These are phyloP conservation scores for Eristalis tenax DNA, from an alignment of 2,888 invertebrate genomes.

Conservation along the genomic window DNA sequence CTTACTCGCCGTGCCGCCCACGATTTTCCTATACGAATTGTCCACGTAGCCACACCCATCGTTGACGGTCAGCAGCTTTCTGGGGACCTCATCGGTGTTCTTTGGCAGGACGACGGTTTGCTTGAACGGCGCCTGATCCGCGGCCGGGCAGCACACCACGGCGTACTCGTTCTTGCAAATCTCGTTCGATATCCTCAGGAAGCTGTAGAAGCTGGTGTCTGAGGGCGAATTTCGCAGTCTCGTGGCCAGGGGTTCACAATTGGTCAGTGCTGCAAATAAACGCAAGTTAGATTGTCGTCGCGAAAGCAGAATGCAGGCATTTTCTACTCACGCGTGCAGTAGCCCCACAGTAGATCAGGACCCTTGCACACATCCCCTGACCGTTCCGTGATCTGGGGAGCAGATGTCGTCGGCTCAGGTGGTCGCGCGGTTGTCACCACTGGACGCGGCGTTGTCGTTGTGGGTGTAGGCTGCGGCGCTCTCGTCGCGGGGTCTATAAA, in stretches of 20 bases:
- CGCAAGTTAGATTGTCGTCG: background rate
- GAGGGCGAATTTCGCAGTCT: conserved; percentile 73
- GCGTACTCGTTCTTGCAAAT: conserved; percentile 75
- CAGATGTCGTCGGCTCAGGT: conserved; percentile 37
- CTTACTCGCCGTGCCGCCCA: conserved; percentile 87
- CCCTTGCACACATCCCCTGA: conserved; percentile 73
- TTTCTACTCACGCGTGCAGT: conserved; percentile 75
- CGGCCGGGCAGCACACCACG: conserved; percentile 77
- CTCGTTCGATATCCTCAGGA: conserved; percentile 76
- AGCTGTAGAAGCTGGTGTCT: conserved; percentile 75
- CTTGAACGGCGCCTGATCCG: conserved; percentile 2
- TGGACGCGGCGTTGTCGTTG: conserved; percentile 20
- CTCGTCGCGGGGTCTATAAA: conserved; percentile 44
- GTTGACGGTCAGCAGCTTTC: conserved; percentile 77
- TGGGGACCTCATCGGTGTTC: conserved; percentile 74
- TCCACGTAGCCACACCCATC: conserved; percentile 86
- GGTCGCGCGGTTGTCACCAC: conserved; percentile 28
- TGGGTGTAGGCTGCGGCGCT: background rate
- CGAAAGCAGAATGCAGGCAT: too few species aligned
- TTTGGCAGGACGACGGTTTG: background rate
- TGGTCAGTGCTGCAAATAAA: conserved; percentile 73
- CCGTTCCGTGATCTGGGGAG: conserved; percentile 48
- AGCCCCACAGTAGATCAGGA: conserved; percentile 74
- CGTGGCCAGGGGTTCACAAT: conserved; percentile 74
- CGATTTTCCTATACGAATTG: conserved; percentile 84